Percentiles rank a stretch among this genome's conserved stretches.
These are phyloP conservation scores for Leptinotarsa juncta DNA, from an alignment of 2,888 invertebrate species.

Conservation along the genomic window DNA sequence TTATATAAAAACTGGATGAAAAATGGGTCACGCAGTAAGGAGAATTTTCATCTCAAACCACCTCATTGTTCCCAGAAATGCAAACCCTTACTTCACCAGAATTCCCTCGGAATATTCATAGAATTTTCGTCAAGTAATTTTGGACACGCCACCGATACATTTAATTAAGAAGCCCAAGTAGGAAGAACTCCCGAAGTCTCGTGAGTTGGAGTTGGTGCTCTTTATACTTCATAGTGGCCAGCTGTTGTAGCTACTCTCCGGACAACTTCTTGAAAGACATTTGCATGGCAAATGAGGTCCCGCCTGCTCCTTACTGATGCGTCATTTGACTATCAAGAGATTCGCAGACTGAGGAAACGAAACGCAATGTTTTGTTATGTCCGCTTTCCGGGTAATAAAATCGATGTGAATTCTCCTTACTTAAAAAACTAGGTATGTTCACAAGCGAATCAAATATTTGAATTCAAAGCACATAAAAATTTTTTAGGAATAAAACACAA, in stretches of 20 bases:
- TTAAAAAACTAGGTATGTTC: too few relatives aligned
- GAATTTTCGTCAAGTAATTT: slow-evolving; percentile 40
- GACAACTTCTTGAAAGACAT: slow-evolving; percentile 65
- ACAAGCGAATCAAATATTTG: too few relatives aligned
- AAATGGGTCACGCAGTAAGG: too few relatives aligned
- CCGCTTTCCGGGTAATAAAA: neutral
- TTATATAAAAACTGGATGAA: too few relatives aligned
- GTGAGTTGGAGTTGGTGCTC: slow-evolving; percentile 61
- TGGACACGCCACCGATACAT: slow-evolving; percentile 42
- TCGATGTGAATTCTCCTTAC: too few relatives aligned
- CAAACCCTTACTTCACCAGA: neutral
- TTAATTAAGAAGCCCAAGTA: slow-evolving; percentile 47
- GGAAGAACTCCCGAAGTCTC: slow-evolving; percentile 42
- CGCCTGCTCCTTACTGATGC: slow-evolving; percentile 52
- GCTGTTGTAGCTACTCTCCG: slow-evolving; percentile 65
- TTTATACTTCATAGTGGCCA: slow-evolving; percentile 72
- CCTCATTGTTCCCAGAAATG: neutral
- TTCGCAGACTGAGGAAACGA: neutral
- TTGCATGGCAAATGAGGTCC: slow-evolving; percentile 66
- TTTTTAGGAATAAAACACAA: too few relatives aligned
- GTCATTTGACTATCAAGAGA: slow-evolving; percentile 29
- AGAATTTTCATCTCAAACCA: neutral
- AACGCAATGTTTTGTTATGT: neutral
- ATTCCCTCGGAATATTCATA: slow-evolving; percentile 27
- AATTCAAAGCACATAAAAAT: too few relatives aligned